Evolutionary conservation across 2,113 vertebrate species (phyloP).

Genomic region (Dryoscopus gambensis): DNA sequence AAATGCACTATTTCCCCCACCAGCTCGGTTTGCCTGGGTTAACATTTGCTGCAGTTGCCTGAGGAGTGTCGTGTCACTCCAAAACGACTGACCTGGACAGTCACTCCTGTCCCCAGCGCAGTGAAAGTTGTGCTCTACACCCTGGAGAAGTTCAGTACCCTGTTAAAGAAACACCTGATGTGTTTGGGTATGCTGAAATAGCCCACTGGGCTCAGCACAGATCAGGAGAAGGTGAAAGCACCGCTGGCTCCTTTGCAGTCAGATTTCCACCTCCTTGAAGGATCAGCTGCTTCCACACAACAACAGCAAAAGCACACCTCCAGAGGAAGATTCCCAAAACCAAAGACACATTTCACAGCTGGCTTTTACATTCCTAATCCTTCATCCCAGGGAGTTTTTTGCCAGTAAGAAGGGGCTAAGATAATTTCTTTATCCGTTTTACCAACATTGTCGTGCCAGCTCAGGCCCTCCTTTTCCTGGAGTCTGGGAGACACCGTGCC

Average conservation of each 20-base stretch:
- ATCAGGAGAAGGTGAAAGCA: neutral
- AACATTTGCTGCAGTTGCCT: neutral
- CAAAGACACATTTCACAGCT: fast-evolving
- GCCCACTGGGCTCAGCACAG: neutral
- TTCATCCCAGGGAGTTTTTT: neutral
- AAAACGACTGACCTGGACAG: neutral
- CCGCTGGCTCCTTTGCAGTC: neutral
- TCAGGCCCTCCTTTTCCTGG: neutral
- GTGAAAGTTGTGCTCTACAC: neutral
- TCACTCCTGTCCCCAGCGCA: fast-evolving
- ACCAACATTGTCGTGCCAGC: fast-evolving
- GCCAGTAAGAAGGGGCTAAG: neutral
- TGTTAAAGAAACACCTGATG: neutral
- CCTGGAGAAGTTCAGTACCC: neutral
- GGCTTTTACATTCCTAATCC: neutral
- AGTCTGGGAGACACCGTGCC: fast-evolving
- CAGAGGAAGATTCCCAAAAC: neutral
- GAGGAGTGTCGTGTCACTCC: neutral
- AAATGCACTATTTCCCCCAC: neutral
- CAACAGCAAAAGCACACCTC: neutral
- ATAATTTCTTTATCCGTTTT: neutral
- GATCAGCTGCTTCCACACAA: neutral
- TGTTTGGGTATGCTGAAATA: neutral
- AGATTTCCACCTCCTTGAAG: neutral
- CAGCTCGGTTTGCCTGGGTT: neutral